A percentile compares a stretch with the other conserved stretches of the same genome.
Conservation (phyloP, 1,140 invertebrate genomes). For the Lepidotrigona ventralis region DNA sequence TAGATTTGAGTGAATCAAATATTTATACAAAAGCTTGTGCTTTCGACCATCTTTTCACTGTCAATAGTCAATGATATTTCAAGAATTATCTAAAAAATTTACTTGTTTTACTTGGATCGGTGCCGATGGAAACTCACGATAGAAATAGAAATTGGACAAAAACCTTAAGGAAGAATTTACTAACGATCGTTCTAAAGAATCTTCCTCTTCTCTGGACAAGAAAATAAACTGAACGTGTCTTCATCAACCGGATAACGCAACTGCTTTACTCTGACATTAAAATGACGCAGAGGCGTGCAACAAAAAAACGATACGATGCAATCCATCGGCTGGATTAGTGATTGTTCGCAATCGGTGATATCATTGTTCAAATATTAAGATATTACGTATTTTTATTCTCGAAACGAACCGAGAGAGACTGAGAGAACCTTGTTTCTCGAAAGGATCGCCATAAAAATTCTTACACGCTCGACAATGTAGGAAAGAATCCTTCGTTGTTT, state of each 20-base stretch:
- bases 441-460: neutral
- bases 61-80: too few relatives aligned
- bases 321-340: neutral
- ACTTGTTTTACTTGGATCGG: too few relatives aligned
- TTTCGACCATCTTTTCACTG: too few relatives aligned
- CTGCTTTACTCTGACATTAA: neutral
- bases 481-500: neutral
- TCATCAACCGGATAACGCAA: neutral
- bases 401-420: neutral
- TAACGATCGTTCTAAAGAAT: too few relatives aligned
- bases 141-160: too few relatives aligned
- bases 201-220: too few relatives aligned
- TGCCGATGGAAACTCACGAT: too few relatives aligned
- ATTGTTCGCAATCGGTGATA: constrained; percentile 25
- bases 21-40: too few relatives aligned
- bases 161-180: too few relatives aligned
- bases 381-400: neutral
- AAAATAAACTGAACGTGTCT: neutral
- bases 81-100: too few relatives aligned
- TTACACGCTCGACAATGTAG: constrained; percentile 8
- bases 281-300: neutral
- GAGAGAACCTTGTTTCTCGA: neutral
- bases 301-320: neutral
- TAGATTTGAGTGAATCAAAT: too few relatives aligned
- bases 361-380: constrained; percentile 31